Percentiles rank a stretch among this genome's conserved stretches.
Evolutionary conservation across 2,113 vertebrate genomes (phyloP).

Genomic region (Carassius carassius): DNA sequence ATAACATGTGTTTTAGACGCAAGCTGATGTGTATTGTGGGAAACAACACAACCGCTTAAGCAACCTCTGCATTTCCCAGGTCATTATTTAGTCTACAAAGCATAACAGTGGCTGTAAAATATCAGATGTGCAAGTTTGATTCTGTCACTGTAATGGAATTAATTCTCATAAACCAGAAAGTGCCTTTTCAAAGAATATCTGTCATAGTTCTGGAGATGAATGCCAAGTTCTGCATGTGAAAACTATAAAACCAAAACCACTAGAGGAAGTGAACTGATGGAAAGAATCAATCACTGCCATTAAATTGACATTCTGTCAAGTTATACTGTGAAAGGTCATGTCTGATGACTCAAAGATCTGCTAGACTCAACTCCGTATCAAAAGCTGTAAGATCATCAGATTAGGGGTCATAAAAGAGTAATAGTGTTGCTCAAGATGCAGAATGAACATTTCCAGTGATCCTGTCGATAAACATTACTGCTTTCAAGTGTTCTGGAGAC

Average conservation of each 20-base stretch:
- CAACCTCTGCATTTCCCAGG: not conserved
- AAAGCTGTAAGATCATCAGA: not conserved
- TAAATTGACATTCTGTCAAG: not conserved
- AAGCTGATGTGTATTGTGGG: conserved; percentile 3
- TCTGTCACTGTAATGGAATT: conserved; percentile 6
- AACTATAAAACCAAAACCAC: not conserved
- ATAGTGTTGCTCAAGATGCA: not conserved
- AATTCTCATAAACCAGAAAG: not conserved
- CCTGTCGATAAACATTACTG: not conserved
- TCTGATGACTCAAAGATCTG: not conserved
- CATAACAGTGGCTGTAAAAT: not conserved
- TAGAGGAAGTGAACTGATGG: not conserved
- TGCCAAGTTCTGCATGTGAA: not conserved
- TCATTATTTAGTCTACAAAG: not conserved
- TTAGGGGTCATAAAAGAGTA: too few species aligned
- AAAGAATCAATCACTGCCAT: not conserved
- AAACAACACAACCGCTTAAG: not conserved
- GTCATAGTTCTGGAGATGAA: not conserved
- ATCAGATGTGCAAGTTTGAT: not conserved
- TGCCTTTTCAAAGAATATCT: not conserved
- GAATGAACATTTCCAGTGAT: not conserved
- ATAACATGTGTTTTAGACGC: not conserved
- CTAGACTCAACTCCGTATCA: not conserved
- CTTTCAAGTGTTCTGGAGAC: not conserved
- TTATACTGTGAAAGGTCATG: not conserved